A percentile compares a stretch with the other conserved stretches of the same genome.
Conservation (phyloP, 2,797 vertebrate species). For the Agapornis canus region DNA sequence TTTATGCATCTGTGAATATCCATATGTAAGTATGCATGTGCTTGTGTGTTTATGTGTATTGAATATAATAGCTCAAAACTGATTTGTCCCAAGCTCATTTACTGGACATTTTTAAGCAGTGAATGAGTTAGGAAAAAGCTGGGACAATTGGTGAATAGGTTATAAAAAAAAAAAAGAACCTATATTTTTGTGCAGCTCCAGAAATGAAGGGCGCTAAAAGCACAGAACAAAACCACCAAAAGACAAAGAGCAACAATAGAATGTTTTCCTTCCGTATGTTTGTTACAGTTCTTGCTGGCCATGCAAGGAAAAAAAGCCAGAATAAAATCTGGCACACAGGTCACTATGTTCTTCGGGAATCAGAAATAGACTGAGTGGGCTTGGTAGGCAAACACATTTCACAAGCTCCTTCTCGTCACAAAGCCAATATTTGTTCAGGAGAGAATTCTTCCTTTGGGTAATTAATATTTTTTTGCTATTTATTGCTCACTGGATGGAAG, state of each 20-base stretch:
- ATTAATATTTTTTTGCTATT: slow-evolving; percentile 69
- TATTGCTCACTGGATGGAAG: slow-evolving; percentile 63
- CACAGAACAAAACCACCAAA: slow-evolving; percentile 26
- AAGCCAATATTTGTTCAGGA: slow-evolving; percentile 66
- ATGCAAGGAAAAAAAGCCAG: neutral
- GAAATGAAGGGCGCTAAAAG: neutral
- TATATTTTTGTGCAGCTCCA: neutral
- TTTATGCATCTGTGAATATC: neutral
- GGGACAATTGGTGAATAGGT: neutral
- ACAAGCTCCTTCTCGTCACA: slow-evolving; percentile 60
- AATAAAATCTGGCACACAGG: slow-evolving; percentile 54
- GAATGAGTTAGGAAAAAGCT: neutral
- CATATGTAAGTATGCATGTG: neutral
- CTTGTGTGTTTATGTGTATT: neutral
- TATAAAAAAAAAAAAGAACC: neutral
- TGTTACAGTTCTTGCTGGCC: slow-evolving; percentile 45
- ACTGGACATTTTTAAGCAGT: neutral
- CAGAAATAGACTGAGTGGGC: slow-evolving; percentile 67
- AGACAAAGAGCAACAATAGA: slow-evolving; percentile 43
- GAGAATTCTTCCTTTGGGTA: slow-evolving; percentile 70
- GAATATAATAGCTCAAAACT: neutral
- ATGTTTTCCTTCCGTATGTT: slow-evolving; percentile 56
- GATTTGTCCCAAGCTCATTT: neutral
- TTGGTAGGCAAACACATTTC: slow-evolving; percentile 67
- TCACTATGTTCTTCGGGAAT: slow-evolving; percentile 54